These are phyloP conservation scores for Philopotamus ludificatus DNA, from an alignment of 1,140 invertebrate species.

Conservation along the genomic window DNA sequence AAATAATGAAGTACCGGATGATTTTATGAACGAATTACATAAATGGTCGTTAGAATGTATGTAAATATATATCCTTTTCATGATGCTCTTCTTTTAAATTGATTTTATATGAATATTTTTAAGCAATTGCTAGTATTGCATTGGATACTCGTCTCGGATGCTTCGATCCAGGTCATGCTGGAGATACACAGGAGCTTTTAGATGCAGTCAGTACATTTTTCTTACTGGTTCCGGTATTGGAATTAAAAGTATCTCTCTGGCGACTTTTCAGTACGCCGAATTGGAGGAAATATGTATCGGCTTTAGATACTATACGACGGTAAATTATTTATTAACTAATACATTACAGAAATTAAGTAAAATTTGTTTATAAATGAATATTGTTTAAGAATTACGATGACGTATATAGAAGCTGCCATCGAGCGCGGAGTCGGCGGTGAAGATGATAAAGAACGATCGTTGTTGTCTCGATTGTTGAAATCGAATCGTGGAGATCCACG, in stretches of 20 bases:
- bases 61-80: constrained; percentile 43
- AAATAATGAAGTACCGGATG: constrained; percentile 67
- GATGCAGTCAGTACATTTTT: constrained; percentile 78
- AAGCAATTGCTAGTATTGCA: constrained; percentile 77
- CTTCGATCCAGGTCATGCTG: constrained; percentile 52
- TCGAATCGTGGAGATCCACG: constrained; percentile 62
- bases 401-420: constrained; percentile 59
- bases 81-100: neutral
- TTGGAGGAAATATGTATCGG: constrained; percentile 70
- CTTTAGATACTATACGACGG: constrained; percentile 71
- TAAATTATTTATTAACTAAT: too few species aligned
- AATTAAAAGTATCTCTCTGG: constrained; percentile 79
- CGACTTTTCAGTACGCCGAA: constrained; percentile 71
- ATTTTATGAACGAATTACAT: constrained; percentile 80
- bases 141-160: constrained; percentile 78
- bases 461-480: constrained; percentile 59
- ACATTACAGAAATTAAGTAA: too few species aligned
- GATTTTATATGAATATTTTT: constrained; percentile 38
- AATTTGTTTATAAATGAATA: too few species aligned
- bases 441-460: constrained; percentile 48
- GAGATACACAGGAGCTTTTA: constrained; percentile 72
- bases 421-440: constrained; percentile 52
- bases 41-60: constrained; percentile 89
- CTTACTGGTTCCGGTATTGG: constrained; percentile 72
- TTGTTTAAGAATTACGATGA: constrained; percentile 60